phyloP scores from a whole-genome alignment of 2,797 vertebrate species.

The Odontamblyopus rebecca region DNA sequence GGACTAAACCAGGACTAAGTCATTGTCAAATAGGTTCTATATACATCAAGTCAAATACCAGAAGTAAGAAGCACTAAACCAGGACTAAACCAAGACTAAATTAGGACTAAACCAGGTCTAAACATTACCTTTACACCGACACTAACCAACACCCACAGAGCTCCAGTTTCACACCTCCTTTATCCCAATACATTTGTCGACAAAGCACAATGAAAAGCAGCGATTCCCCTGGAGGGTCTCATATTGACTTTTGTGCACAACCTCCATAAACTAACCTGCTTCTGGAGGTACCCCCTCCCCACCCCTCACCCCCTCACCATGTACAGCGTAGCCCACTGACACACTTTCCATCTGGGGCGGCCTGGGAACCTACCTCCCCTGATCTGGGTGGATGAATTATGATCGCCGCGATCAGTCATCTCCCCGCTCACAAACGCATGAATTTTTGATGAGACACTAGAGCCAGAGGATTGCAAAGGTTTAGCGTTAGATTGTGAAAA shows the following conservation, averaged over 20 bases:
- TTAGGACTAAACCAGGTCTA: not conserved
- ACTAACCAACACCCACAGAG: slow-evolving; percentile 20
- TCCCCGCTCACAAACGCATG: not conserved
- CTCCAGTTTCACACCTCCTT: slow-evolving; percentile 34
- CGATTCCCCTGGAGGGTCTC: slow-evolving; percentile 23
- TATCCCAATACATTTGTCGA: slow-evolving; percentile 24
- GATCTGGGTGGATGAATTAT: slow-evolving; percentile 28
- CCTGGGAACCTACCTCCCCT: slow-evolving; percentile 29
- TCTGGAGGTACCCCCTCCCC: slow-evolving; percentile 45
- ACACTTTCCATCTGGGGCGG: slow-evolving; percentile 65
- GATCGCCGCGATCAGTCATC: slow-evolving; percentile 12
- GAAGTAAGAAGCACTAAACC: not conserved
- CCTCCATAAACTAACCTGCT: slow-evolving; percentile 16
- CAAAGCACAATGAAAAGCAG: slow-evolving; percentile 14
- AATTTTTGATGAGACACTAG: slow-evolving; percentile 17
- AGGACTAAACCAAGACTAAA: not conserved
- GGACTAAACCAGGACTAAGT: not conserved
- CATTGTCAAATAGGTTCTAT: too few relatives aligned
- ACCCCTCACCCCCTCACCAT: slow-evolving; percentile 31
- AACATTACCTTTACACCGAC: slow-evolving; percentile 42
- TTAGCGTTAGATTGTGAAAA: slow-evolving; percentile 2
- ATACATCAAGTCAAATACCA: too few relatives aligned
- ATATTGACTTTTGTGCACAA: slow-evolving; percentile 14
- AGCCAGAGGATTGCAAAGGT: slow-evolving; percentile 11
- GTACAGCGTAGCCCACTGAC: slow-evolving; percentile 70